Base-by-base conservation (phyloP, 1,140 invertebrate genomes). In the Drosophila rufa region DNA sequence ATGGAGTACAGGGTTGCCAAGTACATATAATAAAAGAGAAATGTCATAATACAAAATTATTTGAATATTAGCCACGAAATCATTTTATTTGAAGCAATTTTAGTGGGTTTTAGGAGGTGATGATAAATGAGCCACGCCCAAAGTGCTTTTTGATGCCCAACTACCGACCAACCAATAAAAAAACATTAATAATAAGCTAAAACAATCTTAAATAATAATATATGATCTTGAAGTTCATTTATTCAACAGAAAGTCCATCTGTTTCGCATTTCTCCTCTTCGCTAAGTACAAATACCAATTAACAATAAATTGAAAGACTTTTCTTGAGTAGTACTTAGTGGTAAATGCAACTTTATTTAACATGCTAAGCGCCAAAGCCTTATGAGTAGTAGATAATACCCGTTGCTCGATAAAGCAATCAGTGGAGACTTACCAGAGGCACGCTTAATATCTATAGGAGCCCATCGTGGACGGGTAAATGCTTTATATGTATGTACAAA, bases 271-370 rank as follows among this genome's bases (percentile, higher is more conserved):
- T 27, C 40, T 53, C 4, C 27, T 36, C 14, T 9, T 27, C 38
- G 48, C 36, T 53, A 30, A 25, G 50, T 22, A 33, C 50, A 43
- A 79, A 76, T 33, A 75, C 66, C 65, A 57, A 82, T 80, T 55
- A 62, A 43, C 66, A 84, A 65, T 77, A 67, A 67, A 57, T 66
- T 79, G 51, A 83, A 65, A 55, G 59, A 60, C 45, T 73, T 55
- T 53, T 50, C 45, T 40, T 56, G 12, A 48, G 33, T 60, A 53
- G 68, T 46, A 56, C 74, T 50, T 60, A 61, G 51, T 51, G 53
- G 48, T 82, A 76, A 82, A 69, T 71, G 71, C 61, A 69, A 50
- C 66, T 87, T 87, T 86, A 86, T 86, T 86, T 55, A 58, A 82
- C 47, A 64, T 65, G 78, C 84, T 82, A 82, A 87, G 66, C 66